These are phyloP conservation scores for Rhyzopertha dominica DNA, from an alignment of 1,140 invertebrate species.

Conservation along the genomic window DNA sequence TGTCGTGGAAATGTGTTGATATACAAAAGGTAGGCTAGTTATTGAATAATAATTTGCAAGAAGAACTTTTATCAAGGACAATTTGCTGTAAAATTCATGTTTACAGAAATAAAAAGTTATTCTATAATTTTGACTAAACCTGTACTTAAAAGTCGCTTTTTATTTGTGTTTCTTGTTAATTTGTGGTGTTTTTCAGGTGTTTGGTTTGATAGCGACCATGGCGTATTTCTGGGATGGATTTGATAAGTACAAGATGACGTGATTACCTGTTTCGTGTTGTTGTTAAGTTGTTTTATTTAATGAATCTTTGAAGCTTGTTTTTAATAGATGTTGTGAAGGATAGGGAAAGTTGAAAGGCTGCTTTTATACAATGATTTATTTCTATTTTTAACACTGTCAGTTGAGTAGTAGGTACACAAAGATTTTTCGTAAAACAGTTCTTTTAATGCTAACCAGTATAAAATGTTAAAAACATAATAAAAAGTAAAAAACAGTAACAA, in stretches of 20 bases:
- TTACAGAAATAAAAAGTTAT: too few species aligned
- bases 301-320: constrained; percentile 14
- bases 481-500: constrained; percentile 23
- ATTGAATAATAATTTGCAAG: too few species aligned
- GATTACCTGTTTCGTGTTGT: constrained; percentile 20
- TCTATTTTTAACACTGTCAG: constrained; percentile 17
- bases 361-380: constrained; percentile 19
- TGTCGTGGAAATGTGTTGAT: too few species aligned
- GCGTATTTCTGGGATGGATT: constrained; percentile 10
- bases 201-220: constrained; percentile 10
- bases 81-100: too few species aligned
- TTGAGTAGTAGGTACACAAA: too few species aligned
- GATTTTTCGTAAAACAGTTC: constrained; percentile 9
- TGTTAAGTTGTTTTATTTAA: constrained; percentile 18
- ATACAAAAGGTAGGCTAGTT: too few species aligned
- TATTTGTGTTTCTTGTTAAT: too few species aligned
- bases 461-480: constrained; percentile 17
- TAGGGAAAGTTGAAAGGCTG: constrained; percentile 11
- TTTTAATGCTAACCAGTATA: constrained; percentile 12
- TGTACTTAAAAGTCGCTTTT: too few species aligned
- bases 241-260: constrained; percentile 16
- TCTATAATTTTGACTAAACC: too few species aligned
- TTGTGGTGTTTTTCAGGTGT: too few species aligned
- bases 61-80: too few species aligned
- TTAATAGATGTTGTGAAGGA: constrained; percentile 19